Base-by-base conservation (phyloP, 1,140 invertebrate genomes). In the Neoseiulus cucumeris region DNA sequence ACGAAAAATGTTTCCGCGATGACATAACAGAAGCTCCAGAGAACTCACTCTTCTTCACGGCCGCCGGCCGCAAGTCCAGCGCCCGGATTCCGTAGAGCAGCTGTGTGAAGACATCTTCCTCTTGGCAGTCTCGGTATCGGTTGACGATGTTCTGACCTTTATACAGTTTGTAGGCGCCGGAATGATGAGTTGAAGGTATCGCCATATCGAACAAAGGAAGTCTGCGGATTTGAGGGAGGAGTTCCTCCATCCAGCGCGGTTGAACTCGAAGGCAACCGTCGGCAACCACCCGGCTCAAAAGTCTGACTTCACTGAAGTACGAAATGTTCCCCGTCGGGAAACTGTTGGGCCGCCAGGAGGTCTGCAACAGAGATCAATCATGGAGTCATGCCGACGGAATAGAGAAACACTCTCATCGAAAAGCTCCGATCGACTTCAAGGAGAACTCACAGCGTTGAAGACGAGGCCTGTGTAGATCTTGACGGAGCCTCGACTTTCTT, bases 101-200 rank as follows among this genome's bases (percentile, higher is more conserved):
- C 22, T 59, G 51, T 9, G 51, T 59, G 22, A 59, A 59, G 9
- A 59, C 51, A 25, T 59, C 51, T 33, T 59, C 51, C 9, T 59
- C 51, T 9, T 17, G 51, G 33, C 51, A 59, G 22, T 59, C 51
- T 6, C 51, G 51, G 33, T 59, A 59, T 2, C 51, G 25, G 33
- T 59, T 59, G 12, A 59, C 22, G 33, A 59, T 33, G 22, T 59
- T 59, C 22, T 59, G 51, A 59, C 51, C 22, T 59, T 25, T 59
- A 9, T 20, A 25, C 22, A 17, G 1, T 59, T 59, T 59, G 51
- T 59, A 59, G 5, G 51, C 33, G 22, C 51, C 51, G 14, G 22
- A 59, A 17, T 59, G 25, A 25, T 59, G 51, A 17, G 51, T 59
- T 2, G 17, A 25, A 59, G 51, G 51, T 29, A 59, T 59, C 17